phyloP scores from a whole-genome alignment of 2,113 vertebrate species.

The Lepus europaeus region DNA sequence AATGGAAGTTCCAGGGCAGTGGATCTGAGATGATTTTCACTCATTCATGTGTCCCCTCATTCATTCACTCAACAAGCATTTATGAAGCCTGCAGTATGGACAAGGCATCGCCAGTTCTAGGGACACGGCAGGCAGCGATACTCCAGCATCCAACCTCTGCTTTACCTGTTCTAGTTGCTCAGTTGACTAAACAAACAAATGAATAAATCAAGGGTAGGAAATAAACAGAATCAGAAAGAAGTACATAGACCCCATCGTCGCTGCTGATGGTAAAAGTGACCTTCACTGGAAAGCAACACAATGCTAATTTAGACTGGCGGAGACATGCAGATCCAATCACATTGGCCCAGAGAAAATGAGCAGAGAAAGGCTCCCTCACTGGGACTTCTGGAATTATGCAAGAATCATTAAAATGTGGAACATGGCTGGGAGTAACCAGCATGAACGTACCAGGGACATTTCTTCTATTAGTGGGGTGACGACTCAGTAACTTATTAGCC shows the following conservation, averaged over 20 bases:
- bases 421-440: background rate
- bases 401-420: background rate
- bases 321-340: background rate
- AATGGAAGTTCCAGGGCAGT: background rate
- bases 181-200: background rate
- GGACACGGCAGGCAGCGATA: background rate
- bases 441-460: background rate
- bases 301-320: background rate
- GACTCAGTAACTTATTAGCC: background rate
- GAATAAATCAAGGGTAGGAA: background rate
- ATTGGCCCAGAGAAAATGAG: background rate
- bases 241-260: background rate
- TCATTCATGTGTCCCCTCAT: background rate
- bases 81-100: background rate
- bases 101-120: background rate
- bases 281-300: background rate
- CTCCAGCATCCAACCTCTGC: background rate
- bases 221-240: background rate
- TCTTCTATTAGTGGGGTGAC: slow-evolving; percentile 11
- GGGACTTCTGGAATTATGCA: background rate
- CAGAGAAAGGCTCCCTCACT: background rate
- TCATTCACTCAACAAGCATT: background rate
- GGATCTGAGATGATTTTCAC: background rate
- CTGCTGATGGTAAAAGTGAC: background rate
- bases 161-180: background rate